These are phyloP conservation scores for Coccyzus lansbergi DNA, from an alignment of 2,797 vertebrate species.

Conservation along the genomic window DNA sequence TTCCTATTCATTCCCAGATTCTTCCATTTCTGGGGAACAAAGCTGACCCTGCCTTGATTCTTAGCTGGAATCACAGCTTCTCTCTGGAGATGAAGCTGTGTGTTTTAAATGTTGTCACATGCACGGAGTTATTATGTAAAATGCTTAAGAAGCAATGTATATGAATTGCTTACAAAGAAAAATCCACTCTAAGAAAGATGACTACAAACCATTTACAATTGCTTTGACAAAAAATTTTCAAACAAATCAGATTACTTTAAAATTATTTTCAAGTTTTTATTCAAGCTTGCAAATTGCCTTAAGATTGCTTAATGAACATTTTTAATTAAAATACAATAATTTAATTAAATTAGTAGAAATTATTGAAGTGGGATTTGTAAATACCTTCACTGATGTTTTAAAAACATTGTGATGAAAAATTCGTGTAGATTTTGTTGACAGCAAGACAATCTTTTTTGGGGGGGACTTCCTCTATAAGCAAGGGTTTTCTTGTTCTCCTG, in stretches of 20 bases:
- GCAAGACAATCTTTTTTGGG: not conserved
- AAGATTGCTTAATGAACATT: not conserved
- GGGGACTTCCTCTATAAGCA: not conserved
- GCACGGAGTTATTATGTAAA: not conserved
- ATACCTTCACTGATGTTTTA: not conserved
- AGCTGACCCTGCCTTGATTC: not conserved
- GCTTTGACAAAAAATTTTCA: not conserved
- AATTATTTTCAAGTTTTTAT: not conserved
- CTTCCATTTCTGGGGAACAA: not conserved
- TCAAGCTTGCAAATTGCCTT: not conserved
- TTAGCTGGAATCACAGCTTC: not conserved
- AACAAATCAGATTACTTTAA: not conserved
- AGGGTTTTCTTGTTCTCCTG: not conserved
- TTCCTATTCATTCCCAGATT: not conserved
- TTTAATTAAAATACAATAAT: not conserved
- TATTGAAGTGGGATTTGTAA: not conserved
- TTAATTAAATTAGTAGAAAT: not conserved
- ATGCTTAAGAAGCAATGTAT: not conserved
- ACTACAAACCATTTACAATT: not conserved
- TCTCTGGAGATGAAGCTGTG: not conserved
- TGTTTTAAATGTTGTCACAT: not conserved
- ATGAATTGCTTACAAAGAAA: not conserved
- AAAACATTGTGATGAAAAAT: not conserved
- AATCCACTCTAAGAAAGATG: not conserved
- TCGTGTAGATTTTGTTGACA: not conserved